phyloP scores from a whole-genome alignment of 2,888 invertebrate species.

The Emesis furor region DNA sequence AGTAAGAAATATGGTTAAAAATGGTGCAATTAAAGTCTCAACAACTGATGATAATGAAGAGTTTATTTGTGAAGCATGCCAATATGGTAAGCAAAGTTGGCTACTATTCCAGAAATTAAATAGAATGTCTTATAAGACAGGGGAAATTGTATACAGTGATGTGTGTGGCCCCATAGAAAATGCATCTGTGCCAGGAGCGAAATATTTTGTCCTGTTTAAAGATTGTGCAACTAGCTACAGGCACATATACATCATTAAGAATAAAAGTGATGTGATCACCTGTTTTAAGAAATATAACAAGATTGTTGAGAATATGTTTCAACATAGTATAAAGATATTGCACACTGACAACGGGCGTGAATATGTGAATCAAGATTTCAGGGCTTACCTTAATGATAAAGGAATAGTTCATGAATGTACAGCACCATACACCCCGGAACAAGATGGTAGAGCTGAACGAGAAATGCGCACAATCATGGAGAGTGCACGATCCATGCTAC shows the following conservation, averaged over 20 bases:
- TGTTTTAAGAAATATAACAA: constrained; percentile 63
- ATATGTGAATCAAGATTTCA: constrained; percentile 56
- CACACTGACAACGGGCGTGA: constrained; percentile 67
- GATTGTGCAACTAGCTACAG: constrained; percentile 37
- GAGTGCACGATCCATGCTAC: constrained; percentile 48
- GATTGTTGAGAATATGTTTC: constrained; percentile 57
- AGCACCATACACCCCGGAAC: constrained; percentile 54
- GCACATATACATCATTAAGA: constrained; percentile 61
- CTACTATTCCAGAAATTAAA: not conserved
- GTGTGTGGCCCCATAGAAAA: constrained; percentile 55
- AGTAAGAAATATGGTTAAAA: not conserved
- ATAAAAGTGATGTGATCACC: constrained; percentile 64
- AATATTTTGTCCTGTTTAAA: constrained; percentile 68
- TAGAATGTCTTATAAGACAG: not conserved
- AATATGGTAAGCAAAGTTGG: not conserved
- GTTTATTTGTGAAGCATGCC: constrained; percentile 7
- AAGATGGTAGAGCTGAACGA: constrained; percentile 67
- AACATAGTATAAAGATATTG: constrained; percentile 41
- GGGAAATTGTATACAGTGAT: constrained; percentile 21
- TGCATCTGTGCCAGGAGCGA: constrained; percentile 50
- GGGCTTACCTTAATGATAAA: constrained; percentile 27
- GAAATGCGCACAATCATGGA: constrained; percentile 73
- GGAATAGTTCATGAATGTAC: constrained; percentile 55
- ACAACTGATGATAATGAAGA: not conserved
- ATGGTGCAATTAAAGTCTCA: not conserved